Evolutionary conservation across 2,888 invertebrate genomes (phyloP), one percentile per base, ranked within the genome.

Genomic region (Taphrorychus bicolor): DNA sequence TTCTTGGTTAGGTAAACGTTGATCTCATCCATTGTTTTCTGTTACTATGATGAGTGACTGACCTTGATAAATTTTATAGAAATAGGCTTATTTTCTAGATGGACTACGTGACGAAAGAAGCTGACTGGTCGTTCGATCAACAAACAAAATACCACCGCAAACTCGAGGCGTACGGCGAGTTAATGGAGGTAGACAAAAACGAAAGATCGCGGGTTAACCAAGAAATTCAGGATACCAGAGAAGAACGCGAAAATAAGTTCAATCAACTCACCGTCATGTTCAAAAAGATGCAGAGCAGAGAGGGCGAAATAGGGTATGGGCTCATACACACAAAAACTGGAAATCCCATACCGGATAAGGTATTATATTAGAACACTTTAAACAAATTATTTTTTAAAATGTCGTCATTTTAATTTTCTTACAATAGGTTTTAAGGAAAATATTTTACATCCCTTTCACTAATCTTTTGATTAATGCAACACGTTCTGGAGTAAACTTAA

Each of bases 321-420:
- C 67, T 82, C 7, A 80, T 82, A 51, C 75, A 76, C 58, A 73
- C 77, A 1, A 80, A 80, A 73, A 82, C 81, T 17, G 81, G 81
- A 23, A 80, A 80, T 60, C 71, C 73, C 59, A 75, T 82, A 57
- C 76, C 80, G 2, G 79, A 80, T 24, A 80, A 80, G 22, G n/a
- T n/a, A n/a, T n/a, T n/a, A n/a, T n/a, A n/a, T n/a, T n/a, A n/a
- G n/a, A n/a, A n/a, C n/a, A n/a, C n/a, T n/a, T n/a, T n/a, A n/a
- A n/a, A n/a, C n/a, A n/a, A n/a, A n/a, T n/a, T n/a, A n/a, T n/a
- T n/a, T n/a, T n/a, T n/a, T n/a, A n/a, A n/a, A n/a, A n/a, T n/a
- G n/a, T n/a, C n/a, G n/a, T n/a, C n/a, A n/a, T n/a, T n/a, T n/a
- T n/a, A n/a, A n/a, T n/a, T n/a, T n/a, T n/a, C n/a, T n/a, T n/a